Evolutionary conservation across 2,888 invertebrate species (phyloP), one percentile per base, ranked within the genome.

Genomic region (Volucella zonaria): DNA sequence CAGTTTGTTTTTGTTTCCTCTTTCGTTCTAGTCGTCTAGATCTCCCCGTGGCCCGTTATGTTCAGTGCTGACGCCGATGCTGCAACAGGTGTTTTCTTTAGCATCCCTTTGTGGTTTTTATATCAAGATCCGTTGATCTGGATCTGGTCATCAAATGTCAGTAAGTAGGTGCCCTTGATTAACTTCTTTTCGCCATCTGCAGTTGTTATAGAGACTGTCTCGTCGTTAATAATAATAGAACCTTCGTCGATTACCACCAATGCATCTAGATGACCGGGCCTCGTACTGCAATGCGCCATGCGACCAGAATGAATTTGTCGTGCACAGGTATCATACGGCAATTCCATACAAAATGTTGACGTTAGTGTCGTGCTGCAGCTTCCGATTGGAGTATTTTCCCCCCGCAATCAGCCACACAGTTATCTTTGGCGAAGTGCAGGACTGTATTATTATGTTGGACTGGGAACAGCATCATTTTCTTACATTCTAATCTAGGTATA

Each of bases 361-460:
- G 54, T 54, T n/a, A 23, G 8, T 12, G 54, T 18, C 4, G 31
- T 12, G 9, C 23, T 54, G 23, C 31, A 54, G 23, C 8, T 18
- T 54, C 18, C 18, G 18, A 23, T 23, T 23, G 18, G 2, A 23
- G 18, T 23, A 23, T 23, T 23, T 23, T 23, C 18, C 18, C 18
- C 18, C 18, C 18, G 3, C 1, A 3, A 23, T 23, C 18, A 23
- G 18, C 18, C 54, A 23, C 54, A 12, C 10, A n/a, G 54, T 18
- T 54, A 23, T 18, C 10, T 12, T 23, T 10, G 31, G 54, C 31
- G 31, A 23, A 2, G 31, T 10, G 54, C 54, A 8, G 23, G 10
- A 54, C 18, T 9, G 54, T 15, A 54, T 62, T 82, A 51, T 58
- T 68, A 73, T 71, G 76, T 56, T 76, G 82, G 52, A 86, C 77